Conservation (phyloP, 2,113 vertebrate genomes). For the Pachycephala philippinensis region DNA sequence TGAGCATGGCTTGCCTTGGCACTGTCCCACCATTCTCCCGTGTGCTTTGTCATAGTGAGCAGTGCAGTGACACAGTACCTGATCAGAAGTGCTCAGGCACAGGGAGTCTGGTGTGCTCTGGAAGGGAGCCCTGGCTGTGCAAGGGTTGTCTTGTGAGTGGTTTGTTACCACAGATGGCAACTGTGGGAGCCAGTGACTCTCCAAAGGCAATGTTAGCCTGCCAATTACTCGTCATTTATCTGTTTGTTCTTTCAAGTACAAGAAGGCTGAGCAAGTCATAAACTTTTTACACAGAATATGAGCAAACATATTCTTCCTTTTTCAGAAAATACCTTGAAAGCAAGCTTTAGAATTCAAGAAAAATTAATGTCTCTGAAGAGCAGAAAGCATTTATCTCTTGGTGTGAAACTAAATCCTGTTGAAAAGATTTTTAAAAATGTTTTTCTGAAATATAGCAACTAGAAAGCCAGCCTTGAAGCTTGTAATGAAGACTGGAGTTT, state of each 20-base stretch:
- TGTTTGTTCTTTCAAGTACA: neutral
- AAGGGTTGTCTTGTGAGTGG: neutral
- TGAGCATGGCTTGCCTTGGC: neutral
- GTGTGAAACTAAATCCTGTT: neutral
- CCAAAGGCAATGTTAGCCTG: neutral
- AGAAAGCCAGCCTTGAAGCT: neutral
- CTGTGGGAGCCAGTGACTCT: neutral
- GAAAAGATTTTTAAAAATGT: neutral
- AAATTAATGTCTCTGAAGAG: neutral
- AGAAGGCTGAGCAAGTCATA: neutral
- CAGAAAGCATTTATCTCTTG: neutral
- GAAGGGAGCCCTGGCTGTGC: neutral
- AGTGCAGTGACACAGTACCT: rapidly evolving
- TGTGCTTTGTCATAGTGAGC: neutral
- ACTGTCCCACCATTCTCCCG: neutral
- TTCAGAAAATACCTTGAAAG: neutral
- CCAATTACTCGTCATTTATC: neutral
- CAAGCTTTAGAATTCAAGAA: neutral
- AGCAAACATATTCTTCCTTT: neutral
- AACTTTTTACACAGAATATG: neutral
- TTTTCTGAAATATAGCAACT: neutral
- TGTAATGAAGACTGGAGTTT: neutral
- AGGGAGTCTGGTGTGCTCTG: neutral
- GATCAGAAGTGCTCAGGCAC: neutral
- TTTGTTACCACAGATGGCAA: neutral